Conservation (phyloP, 2,113 vertebrate species). For the Hippolais icterina region DNA sequence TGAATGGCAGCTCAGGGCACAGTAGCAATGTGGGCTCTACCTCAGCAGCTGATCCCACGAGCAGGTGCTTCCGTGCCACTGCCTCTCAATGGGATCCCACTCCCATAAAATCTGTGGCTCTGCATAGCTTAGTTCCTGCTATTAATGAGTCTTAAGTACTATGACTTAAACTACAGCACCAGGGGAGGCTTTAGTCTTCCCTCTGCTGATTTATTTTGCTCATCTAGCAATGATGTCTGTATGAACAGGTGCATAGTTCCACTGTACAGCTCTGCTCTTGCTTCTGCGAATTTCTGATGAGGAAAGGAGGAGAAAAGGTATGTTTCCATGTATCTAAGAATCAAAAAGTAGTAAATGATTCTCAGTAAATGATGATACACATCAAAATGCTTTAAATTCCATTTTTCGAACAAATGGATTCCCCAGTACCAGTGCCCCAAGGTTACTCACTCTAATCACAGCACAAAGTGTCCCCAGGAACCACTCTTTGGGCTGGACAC, state of each 20-base stretch:
- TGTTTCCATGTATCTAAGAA: neutral
- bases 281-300: neutral
- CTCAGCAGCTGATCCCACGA: neutral
- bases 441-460: neutral
- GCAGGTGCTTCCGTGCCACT: neutral
- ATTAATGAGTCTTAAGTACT: neutral
- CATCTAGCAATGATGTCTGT: neutral
- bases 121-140: neutral
- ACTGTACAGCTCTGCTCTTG: neutral
- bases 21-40: neutral
- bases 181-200: neutral
- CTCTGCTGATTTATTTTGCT: neutral
- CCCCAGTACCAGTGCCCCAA: neutral
- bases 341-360: neutral
- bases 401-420: neutral
- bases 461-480: neutral
- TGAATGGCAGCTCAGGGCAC: neutral
- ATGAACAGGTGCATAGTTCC: fast-evolving
- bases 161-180: neutral
- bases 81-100: fast-evolving
- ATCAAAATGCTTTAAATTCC: neutral
- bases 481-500: neutral
- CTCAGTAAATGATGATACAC: neutral
- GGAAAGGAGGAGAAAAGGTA: neutral
- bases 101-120: neutral